Percentiles rank a stretch among this genome's conserved stretches.
Conservation (phyloP, 2,113 vertebrate species). For the Ammodytes marinus region DNA sequence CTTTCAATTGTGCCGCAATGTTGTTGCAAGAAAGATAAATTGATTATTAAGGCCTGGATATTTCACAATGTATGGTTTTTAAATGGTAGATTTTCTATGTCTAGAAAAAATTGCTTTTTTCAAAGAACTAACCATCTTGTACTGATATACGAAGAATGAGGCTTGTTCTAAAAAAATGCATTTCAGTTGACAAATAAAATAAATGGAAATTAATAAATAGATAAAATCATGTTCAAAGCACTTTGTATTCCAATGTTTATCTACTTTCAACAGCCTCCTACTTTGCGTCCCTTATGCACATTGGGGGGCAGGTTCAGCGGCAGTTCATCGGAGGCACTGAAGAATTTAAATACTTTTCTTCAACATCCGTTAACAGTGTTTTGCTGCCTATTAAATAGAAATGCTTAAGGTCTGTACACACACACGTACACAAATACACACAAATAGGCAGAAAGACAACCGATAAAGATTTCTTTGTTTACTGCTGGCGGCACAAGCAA, state of each 20-base stretch:
- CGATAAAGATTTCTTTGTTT: conserved; percentile 60
- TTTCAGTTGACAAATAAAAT: conserved; percentile 11
- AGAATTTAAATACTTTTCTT: conserved; percentile 44
- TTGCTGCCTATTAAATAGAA: conserved; percentile 46
- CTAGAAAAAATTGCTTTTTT: neutral
- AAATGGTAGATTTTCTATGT: neutral
- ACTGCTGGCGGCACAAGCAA: conserved; percentile 26
- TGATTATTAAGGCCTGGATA: neutral
- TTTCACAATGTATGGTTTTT: neutral
- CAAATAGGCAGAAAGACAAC: conserved; percentile 43
- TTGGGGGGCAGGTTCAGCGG: conserved; percentile 37
- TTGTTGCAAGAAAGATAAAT: neutral
- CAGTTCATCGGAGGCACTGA: conserved; percentile 31
- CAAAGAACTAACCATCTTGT: neutral
- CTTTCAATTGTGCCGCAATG: neutral
- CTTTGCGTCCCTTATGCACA: neutral
- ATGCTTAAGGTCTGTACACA: conserved; percentile 41
- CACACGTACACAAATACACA: conserved; percentile 25
- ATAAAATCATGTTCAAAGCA: neutral
- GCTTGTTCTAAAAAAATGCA: neutral
- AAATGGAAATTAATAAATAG: conserved; percentile 5
- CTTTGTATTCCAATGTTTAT: neutral
- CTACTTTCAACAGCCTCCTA: neutral
- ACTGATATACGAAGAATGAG: neutral
- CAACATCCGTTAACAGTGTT: conserved; percentile 53